Evolutionary conservation across 2,888 invertebrate genomes (phyloP).

Genomic region (Ophion obscuratus): DNA sequence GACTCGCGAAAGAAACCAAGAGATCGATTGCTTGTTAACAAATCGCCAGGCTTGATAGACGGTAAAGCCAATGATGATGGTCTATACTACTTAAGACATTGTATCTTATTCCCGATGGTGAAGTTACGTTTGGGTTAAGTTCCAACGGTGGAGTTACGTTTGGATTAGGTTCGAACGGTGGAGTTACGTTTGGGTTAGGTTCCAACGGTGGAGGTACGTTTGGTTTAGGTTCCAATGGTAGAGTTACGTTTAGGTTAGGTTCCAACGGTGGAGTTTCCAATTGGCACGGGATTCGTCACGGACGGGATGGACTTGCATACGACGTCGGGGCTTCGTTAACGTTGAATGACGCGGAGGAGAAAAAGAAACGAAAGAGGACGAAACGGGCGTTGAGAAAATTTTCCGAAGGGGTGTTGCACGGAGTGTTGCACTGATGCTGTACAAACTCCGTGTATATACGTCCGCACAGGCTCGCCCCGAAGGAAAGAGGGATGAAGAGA

Average conservation of each 20-base stretch:
- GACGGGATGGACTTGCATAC: not conserved
- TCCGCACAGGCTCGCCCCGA: slow-evolving; percentile 35
- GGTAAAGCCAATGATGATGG: too few relatives aligned
- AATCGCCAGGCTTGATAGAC: too few relatives aligned
- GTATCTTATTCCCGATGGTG: too few relatives aligned
- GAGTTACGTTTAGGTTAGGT: too few relatives aligned
- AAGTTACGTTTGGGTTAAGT: too few relatives aligned
- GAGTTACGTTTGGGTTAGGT: too few relatives aligned
- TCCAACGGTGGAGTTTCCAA: not conserved
- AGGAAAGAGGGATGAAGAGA: not conserved
- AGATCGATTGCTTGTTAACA: not conserved
- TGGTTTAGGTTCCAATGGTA: too few relatives aligned
- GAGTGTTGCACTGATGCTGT: slow-evolving; percentile 55
- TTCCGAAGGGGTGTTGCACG: slow-evolving; percentile 22
- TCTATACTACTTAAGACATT: not conserved
- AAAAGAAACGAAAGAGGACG: slow-evolving; percentile 41
- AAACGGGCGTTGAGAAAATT: slow-evolving; percentile 41
- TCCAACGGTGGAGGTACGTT: not conserved
- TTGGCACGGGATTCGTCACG: not conserved
- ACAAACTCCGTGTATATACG: slow-evolving; percentile 34
- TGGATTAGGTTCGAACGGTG: not conserved
- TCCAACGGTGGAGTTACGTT: not conserved
- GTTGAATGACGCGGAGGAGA: slow-evolving; percentile 46
- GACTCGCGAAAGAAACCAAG: not conserved
- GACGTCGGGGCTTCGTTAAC: not conserved